Evolutionary conservation across 2,888 invertebrate species (phyloP).

Genomic region (Netelia melanura): DNA sequence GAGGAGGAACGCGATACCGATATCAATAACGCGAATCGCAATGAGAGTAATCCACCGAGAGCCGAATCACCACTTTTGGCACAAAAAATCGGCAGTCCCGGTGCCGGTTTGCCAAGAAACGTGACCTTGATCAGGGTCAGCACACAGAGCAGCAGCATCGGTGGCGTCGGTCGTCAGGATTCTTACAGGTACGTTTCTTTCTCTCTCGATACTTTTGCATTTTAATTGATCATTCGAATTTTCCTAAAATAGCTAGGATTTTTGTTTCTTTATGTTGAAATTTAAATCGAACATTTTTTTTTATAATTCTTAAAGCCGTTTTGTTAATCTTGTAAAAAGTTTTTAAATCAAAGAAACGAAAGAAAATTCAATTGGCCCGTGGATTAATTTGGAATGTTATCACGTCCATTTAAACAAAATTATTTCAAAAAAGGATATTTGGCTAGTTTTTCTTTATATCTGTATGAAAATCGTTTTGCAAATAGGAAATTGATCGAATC

Average conservation of each 20-base stretch:
- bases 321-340: not conserved
- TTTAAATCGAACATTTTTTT: not conserved
- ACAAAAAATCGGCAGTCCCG: slow-evolving; percentile 70
- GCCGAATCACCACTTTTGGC: slow-evolving; percentile 79
- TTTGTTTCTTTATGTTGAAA: too few species aligned
- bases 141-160: slow-evolving; percentile 88
- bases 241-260: too few species aligned
- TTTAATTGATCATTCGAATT: too few species aligned
- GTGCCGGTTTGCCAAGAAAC: slow-evolving; percentile 79
- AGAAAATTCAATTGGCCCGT: not conserved
- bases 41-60: slow-evolving; percentile 69
- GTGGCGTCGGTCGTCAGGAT: slow-evolving; percentile 87
- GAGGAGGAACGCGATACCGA: slow-evolving; percentile 79
- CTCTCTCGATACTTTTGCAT: not conserved
- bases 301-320: not conserved
- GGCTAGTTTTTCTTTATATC: slow-evolving; percentile 8
- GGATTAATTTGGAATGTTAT: not conserved
- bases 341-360: not conserved
- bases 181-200: slow-evolving; percentile 85
- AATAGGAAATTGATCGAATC: slow-evolving; percentile 2
- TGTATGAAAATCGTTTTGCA: not conserved
- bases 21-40: slow-evolving; percentile 57
- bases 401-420: not conserved
- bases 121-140: slow-evolving; percentile 87
- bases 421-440: slow-evolving; percentile 3